Base-by-base conservation (phyloP, 2,888 invertebrate species). In the Pasiphila rectangulata region DNA sequence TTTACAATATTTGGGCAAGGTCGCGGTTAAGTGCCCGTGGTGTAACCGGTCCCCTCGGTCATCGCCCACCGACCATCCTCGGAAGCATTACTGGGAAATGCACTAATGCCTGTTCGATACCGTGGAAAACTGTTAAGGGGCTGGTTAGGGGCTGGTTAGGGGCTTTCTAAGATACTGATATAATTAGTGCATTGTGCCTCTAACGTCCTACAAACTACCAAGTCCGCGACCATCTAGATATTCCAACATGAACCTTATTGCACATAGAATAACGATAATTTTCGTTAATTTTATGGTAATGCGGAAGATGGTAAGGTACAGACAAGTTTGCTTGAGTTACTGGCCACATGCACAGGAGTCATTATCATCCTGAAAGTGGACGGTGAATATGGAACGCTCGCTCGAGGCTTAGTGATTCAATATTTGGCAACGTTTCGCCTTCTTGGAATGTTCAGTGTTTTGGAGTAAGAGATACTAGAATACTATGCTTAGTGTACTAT, bases 91-190 rank as follows among this genome's bases (percentile, higher is more conserved):
- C 81, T 69, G 80, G 61, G 79, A 85, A 87, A 86, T 87, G 85
- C 86, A 83, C 85, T 88, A 88, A 88, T 84, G 85, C 87, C 72
- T 71, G 75, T 76, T 58, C 83, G 70, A 83, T 83, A 81, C 83
- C 66, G 70, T 74, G 84, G 82, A 87, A 88, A 88, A 87, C 85
- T 86, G 87, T 86, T 87, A 87, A 87, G 88, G 87, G 87, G 86
- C 75, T 83, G 84, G 84, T 84, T 84, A 87, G 88, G 87, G 87
- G 86, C 75, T 83, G 84, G 84, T 84, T 84, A 80, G 84, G 63
- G 82, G 86, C 86, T 85, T 86, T 83, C 87, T 83, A 81, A 86
- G 86, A 84, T 77, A 73, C 79, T 87, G 86, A 88, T 87, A 82
- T 84, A 77, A 84, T 88, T 87, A 88, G 84, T 84, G 78, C 79